Conservation (phyloP, 2,113 vertebrate species). For the Lepus timidus region DNA sequence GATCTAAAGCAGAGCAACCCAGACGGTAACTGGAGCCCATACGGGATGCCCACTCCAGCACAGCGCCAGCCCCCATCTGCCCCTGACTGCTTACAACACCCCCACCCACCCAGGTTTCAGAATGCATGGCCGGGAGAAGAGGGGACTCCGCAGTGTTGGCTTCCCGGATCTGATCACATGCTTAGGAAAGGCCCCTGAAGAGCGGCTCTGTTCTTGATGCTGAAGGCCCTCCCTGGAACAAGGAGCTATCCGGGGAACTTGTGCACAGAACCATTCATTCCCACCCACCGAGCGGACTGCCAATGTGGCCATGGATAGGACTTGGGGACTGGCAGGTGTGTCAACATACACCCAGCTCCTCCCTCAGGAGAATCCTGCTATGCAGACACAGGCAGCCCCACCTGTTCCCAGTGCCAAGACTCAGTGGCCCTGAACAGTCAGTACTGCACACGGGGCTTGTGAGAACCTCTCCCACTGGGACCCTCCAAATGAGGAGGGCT, state of each 20-base stretch:
- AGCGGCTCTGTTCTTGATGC: not conserved
- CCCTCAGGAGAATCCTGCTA: not conserved
- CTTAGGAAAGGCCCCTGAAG: not conserved
- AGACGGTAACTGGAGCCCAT: no score
- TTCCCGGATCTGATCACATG: not conserved
- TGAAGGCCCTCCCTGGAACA: not conserved
- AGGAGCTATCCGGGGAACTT: not conserved
- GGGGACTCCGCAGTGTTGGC: not conserved
- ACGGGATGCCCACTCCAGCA: no score
- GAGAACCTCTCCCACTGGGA: not conserved
- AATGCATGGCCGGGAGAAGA: not conserved
- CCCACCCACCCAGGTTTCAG: not conserved
- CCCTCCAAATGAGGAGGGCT: not conserved
- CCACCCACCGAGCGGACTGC: not conserved
- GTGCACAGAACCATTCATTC: not conserved
- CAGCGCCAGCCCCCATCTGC: not conserved
- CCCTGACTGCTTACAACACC: not conserved
- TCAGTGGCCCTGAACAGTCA: not conserved
- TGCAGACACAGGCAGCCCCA: not conserved
- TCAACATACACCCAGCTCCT: not conserved
- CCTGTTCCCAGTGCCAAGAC: accelerated
- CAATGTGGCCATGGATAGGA: not conserved
- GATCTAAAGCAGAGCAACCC: no score
- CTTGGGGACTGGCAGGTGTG: not conserved
- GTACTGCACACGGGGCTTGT: accelerated